phyloP scores from a whole-genome alignment of 1,140 invertebrate genomes.

The Drosophila orena region DNA sequence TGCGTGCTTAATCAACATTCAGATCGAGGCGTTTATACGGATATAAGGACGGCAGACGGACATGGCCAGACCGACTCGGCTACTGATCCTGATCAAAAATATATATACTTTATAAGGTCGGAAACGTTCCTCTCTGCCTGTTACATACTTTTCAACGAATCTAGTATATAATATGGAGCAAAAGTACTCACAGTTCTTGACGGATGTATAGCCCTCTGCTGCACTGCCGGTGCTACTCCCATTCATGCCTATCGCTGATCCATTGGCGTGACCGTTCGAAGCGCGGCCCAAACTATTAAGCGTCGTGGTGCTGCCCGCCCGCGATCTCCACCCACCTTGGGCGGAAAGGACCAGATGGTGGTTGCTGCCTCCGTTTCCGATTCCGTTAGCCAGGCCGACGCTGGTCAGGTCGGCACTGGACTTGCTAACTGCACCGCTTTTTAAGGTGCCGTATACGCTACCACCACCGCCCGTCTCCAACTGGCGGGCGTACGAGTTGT shows the following conservation, averaged over 20 bases:
- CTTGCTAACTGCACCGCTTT: constrained; percentile 85
- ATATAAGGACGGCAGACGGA: no score
- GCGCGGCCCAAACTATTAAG: constrained; percentile 86
- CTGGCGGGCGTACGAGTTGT: constrained; percentile 95
- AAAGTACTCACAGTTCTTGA: constrained; percentile 83
- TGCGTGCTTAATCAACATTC: no score
- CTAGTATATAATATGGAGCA: background rate
- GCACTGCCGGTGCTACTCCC: constrained; percentile 73
- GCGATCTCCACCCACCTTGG: constrained; percentile 86
- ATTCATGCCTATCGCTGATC: constrained; percentile 65
- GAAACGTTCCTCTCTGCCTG: no score
- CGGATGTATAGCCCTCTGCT: constrained; percentile 82
- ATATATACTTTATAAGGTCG: no score
- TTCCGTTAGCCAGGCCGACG: constrained; percentile 64
- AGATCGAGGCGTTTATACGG: no score
- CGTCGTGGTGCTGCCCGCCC: constrained; percentile 86
- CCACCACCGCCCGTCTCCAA: constrained; percentile 87
- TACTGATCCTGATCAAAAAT: no score
- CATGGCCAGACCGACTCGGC: no score
- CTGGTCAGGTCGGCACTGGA: constrained; percentile 76
- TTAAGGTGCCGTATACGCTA: constrained; percentile 83
- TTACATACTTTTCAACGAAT: no score
- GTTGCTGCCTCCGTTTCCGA: constrained; percentile 29
- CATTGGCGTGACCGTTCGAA: constrained; percentile 74
- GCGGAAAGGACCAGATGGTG: constrained; percentile 64